These are phyloP conservation scores for Hypocryptadius cinnamomeus DNA, from an alignment of 2,113 vertebrate species.

Conservation along the genomic window DNA sequence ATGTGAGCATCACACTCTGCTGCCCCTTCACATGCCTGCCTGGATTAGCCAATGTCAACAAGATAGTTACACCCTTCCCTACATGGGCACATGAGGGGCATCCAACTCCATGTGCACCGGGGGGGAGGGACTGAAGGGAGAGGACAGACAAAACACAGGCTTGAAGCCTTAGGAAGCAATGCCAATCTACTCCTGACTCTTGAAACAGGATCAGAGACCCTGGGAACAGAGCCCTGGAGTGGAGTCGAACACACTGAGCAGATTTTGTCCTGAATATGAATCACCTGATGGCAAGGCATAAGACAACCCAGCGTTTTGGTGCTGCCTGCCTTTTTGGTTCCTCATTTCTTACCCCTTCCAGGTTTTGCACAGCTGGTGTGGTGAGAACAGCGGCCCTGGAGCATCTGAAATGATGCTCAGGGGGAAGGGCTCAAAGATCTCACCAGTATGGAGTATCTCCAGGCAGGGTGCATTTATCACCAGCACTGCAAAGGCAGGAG, in stretches of 20 bases:
- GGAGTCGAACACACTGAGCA: not conserved
- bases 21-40: not conserved
- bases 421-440: not conserved
- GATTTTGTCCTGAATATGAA: not conserved
- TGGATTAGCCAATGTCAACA: conserved; percentile 15
- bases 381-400: not conserved
- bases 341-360: not conserved
- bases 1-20: conserved; percentile 31
- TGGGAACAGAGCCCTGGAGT: not conserved
- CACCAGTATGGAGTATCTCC: not conserved
- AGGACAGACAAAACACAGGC: not conserved
- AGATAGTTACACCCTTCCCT: conserved; percentile 14
- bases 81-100: not conserved
- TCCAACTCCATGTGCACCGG: not conserved
- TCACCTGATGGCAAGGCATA: not conserved
- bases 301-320: not conserved
- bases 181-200: not conserved
- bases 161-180: not conserved
- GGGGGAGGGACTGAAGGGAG: not conserved
- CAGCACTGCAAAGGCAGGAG: not conserved
- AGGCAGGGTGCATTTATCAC: not conserved
- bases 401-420: not conserved
- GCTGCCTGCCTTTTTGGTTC: not conserved
- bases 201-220: not conserved
- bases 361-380: not conserved